Evolutionary conservation across 23 tunicate species (phyloP).

Genomic region (Ciona savignyi): DNA sequence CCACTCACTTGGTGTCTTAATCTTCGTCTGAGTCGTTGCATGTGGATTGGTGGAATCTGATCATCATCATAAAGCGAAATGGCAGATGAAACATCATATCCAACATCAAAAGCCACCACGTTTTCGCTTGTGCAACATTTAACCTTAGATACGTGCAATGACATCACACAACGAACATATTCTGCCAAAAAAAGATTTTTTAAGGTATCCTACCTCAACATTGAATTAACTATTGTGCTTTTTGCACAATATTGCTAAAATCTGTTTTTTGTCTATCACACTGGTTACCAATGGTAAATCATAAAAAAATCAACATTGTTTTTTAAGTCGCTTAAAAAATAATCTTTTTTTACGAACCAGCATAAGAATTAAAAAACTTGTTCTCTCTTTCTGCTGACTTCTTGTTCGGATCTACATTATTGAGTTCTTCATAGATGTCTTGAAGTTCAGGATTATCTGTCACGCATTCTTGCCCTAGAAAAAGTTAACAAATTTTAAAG

Average conservation of each 20-base stretch:
- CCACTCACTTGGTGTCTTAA: conserved; percentile 48
- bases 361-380: conserved; percentile 42
- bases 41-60: conserved; percentile 28
- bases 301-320: too few species aligned
- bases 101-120: conserved; percentile 32
- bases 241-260: too few species aligned
- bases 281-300: too few species aligned
- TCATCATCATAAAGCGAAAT: conserved; percentile 69
- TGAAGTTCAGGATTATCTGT: conserved; percentile 12
- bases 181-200: conserved; percentile 16
- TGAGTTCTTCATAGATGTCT: conserved; percentile 36
- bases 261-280: too few species aligned
- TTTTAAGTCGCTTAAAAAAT: too few species aligned
- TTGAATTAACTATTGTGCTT: too few species aligned
- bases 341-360: too few species aligned
- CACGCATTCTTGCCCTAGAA: conserved; percentile 48
- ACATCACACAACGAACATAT: conserved; percentile 46
- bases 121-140: conserved; percentile 22
- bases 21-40: conserved; percentile 50
- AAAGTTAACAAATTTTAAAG: neutral
- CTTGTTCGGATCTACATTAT: conserved; percentile 48
- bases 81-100: conserved; percentile 48
- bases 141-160: conserved; percentile 31
- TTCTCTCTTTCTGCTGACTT: conserved; percentile 35
- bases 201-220: too few species aligned